These are phyloP conservation scores for Pangasius krempfi DNA, from an alignment of 2,797 vertebrate genomes.

Conservation along the genomic window DNA sequence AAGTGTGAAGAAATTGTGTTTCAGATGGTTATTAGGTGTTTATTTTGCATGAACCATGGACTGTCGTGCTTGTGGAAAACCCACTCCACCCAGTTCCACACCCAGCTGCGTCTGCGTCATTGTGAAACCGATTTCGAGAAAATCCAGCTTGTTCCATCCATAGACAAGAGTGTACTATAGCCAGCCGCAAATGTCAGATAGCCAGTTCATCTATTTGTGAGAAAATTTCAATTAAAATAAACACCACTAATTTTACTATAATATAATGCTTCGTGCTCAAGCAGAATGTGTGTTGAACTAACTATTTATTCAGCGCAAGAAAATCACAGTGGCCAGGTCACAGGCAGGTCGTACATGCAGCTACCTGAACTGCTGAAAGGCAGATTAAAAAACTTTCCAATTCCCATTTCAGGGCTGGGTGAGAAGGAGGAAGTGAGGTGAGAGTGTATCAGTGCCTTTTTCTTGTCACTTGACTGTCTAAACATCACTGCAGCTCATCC, in stretches of 20 bases:
- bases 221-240: background rate
- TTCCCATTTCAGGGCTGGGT: background rate
- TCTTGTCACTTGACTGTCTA: background rate
- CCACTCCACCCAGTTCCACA: conserved; percentile 2
- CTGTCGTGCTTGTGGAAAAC: background rate
- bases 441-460: background rate
- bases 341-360: background rate
- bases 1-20: background rate
- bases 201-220: background rate
- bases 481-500: background rate
- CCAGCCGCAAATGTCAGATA: background rate
- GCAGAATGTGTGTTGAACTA: background rate
- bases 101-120: background rate
- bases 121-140: background rate
- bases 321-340: background rate
- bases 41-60: background rate
- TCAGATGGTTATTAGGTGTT: too few relatives aligned
- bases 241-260: background rate
- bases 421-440: background rate
- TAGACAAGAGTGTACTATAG: background rate
- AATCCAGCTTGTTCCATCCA: background rate
- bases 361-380: background rate
- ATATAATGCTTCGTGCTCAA: background rate
- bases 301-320: background rate
- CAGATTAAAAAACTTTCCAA: background rate